These are phyloP conservation scores for Onchidella celtica DNA, from an alignment of 2,888 invertebrate genomes.

Conservation along the genomic window DNA sequence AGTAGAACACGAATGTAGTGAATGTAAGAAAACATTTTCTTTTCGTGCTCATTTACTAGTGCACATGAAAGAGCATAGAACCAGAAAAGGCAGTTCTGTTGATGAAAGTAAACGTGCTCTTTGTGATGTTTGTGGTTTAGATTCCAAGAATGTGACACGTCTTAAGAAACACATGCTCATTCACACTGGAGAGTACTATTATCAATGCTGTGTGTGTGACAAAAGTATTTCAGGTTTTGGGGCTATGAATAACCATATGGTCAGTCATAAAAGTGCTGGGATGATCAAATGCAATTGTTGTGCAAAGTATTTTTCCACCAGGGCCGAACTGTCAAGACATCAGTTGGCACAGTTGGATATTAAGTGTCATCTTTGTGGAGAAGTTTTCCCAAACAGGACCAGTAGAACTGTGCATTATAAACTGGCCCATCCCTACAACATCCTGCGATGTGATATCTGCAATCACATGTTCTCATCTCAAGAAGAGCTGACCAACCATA, in stretches of 20 bases:
- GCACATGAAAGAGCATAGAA: not conserved
- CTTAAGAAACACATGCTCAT: constrained; percentile 40
- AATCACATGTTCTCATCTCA: not conserved
- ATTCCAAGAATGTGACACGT: not conserved
- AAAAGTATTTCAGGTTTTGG: not conserved
- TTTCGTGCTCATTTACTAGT: constrained; percentile 1
- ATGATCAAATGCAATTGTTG: constrained; percentile 11
- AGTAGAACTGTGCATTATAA: constrained; percentile 4
- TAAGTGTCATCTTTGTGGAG: constrained; percentile 17
- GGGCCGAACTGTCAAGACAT: not conserved
- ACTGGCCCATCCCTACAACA: not conserved
- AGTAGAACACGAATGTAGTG: not conserved
- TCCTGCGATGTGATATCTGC: not conserved
- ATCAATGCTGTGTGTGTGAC: constrained; percentile 16
- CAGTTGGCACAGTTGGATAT: not conserved
- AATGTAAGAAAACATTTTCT: not conserved
- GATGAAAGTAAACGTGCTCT: not conserved
- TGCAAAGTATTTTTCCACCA: not conserved
- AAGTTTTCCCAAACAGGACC: constrained; percentile 16
- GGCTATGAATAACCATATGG: constrained; percentile 7
- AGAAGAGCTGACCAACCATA: not conserved
- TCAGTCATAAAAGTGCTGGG: not conserved
- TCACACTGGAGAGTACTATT: constrained; percentile 7
- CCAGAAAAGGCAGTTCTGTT: not conserved
- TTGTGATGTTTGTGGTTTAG: not conserved